These are phyloP conservation scores for Anagrus nilaparvatae DNA, from an alignment of 1,140 invertebrate species.

Conservation along the genomic window DNA sequence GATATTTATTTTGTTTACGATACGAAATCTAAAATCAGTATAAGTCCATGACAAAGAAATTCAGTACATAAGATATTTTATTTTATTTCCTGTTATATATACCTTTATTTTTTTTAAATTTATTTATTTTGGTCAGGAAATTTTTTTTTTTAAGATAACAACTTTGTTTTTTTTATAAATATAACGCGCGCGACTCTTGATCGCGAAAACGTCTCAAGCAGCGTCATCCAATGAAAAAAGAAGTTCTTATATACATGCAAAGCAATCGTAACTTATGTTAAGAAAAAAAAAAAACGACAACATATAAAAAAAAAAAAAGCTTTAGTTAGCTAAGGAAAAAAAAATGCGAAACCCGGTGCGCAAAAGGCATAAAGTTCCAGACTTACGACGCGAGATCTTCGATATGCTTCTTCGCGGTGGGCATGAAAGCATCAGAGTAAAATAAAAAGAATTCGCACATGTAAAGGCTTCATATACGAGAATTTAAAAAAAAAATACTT, in stretches of 20 bases:
- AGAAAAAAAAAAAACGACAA: slow-evolving; percentile 28
- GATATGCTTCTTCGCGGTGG: slow-evolving; percentile 42
- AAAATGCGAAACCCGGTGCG: slow-evolving; percentile 33
- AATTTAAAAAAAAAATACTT: slow-evolving; percentile 26
- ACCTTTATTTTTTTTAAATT: too few relatives aligned
- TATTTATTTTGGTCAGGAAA: too few relatives aligned
- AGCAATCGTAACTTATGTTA: slow-evolving; percentile 43
- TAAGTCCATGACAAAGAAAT: too few relatives aligned
- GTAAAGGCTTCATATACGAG: slow-evolving; percentile 23
- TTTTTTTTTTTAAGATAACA: too few relatives aligned
- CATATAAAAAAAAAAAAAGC: slow-evolving; percentile 28
- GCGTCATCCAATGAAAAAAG: too few relatives aligned
- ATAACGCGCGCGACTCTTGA: slow-evolving; percentile 21
- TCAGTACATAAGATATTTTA: too few relatives aligned
- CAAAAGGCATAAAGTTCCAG: slow-evolving; percentile 45
- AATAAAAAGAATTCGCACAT: neutral
- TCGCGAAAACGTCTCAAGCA: slow-evolving; percentile 9
- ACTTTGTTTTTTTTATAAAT: slow-evolving; percentile 5
- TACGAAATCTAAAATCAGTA: too few relatives aligned
- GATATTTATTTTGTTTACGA: too few relatives aligned
- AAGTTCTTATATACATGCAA: too few relatives aligned
- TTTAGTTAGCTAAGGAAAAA: slow-evolving; percentile 26
- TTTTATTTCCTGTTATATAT: too few relatives aligned
- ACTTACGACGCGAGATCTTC: slow-evolving; percentile 44
- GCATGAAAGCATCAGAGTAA: slow-evolving; percentile 37